Evolutionary conservation across 2,797 vertebrate species (phyloP).

Genomic region (Sebastes minor): DNA sequence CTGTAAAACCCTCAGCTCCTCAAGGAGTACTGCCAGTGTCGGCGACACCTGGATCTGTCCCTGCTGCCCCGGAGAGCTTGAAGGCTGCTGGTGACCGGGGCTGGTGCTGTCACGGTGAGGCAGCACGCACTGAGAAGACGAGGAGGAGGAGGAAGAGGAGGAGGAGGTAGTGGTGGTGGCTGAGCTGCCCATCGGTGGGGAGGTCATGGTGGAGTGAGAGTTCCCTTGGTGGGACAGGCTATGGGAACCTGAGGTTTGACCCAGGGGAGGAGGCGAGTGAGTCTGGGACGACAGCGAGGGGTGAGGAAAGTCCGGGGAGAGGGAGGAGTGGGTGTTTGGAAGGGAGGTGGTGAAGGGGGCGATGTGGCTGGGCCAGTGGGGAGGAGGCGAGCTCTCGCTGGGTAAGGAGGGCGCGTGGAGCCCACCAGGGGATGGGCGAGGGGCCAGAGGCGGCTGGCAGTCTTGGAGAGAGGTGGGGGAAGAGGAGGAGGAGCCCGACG

Average conservation of each 20-base stretch:
- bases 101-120: conserved; percentile 83
- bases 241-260: conserved; percentile 72
- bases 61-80: conserved; percentile 70
- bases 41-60: conserved; percentile 78
- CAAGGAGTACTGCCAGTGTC: conserved; percentile 88
- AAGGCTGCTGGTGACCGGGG: conserved; percentile 80
- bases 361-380: conserved; percentile 83
- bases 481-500: conserved; percentile 82
- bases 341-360: conserved; percentile 81
- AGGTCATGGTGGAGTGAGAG: conserved; percentile 81
- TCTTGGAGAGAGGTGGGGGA: conserved; percentile 82
- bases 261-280: conserved; percentile 78
- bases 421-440: conserved; percentile 86
- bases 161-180: conserved; percentile 83
- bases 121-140: conserved; percentile 66
- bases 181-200: conserved; percentile 82
- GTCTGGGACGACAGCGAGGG: conserved; percentile 84
- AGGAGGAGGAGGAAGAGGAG: conserved; percentile 74
- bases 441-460: conserved; percentile 84
- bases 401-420: conserved; percentile 85
- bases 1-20: conserved; percentile 91
- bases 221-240: conserved; percentile 69
- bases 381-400: conserved; percentile 84
- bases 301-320: conserved; percentile 86
- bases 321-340: conserved; percentile 84